Conservation (phyloP, 2,888 invertebrate species). For the Euspilapteryx auroguttella region DNA sequence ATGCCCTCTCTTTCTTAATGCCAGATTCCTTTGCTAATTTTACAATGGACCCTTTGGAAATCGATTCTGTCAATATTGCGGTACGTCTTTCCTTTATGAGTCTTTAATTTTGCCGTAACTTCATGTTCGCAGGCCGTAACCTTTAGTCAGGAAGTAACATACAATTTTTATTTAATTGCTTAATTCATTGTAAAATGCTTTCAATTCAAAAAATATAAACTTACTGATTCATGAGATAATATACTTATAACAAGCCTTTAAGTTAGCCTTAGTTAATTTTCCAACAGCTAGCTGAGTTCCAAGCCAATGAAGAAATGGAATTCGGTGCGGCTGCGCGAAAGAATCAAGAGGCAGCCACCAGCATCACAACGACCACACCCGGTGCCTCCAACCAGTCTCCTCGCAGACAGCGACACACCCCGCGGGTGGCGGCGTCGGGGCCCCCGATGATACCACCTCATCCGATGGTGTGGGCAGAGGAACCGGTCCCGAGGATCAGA, state of each 20-base stretch:
- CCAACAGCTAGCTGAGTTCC: constrained; percentile 38
- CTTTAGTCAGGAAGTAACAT: no score
- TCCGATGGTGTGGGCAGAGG: constrained; percentile 34
- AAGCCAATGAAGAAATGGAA: constrained; percentile 41
- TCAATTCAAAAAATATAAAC: no score
- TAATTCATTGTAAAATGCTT: no score
- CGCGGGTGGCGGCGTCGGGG: constrained; percentile 30
- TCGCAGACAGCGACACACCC: constrained; percentile 11
- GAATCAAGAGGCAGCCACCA: not conserved
- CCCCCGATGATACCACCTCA: constrained; percentile 28
- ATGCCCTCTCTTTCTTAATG: constrained; percentile 33
- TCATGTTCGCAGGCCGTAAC: no score
- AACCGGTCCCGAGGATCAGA: constrained; percentile 23
- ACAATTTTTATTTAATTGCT: no score
- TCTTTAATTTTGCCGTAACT: not conserved
- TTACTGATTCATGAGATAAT: no score
- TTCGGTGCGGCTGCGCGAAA: constrained; percentile 20
- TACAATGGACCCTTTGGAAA: constrained; percentile 28
- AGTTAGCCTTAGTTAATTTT: no score
- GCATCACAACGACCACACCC: constrained; percentile 5
- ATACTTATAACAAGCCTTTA: no score
- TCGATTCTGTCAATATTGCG: constrained; percentile 37
- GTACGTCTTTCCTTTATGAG: constrained; percentile 14
- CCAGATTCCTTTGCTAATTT: constrained; percentile 17
- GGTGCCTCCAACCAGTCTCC: no score